A percentile compares a stretch with the other conserved stretches of the same genome.
phyloP scores from a whole-genome alignment of 1,140 invertebrate genomes.

The Cephus cinctus region DNA sequence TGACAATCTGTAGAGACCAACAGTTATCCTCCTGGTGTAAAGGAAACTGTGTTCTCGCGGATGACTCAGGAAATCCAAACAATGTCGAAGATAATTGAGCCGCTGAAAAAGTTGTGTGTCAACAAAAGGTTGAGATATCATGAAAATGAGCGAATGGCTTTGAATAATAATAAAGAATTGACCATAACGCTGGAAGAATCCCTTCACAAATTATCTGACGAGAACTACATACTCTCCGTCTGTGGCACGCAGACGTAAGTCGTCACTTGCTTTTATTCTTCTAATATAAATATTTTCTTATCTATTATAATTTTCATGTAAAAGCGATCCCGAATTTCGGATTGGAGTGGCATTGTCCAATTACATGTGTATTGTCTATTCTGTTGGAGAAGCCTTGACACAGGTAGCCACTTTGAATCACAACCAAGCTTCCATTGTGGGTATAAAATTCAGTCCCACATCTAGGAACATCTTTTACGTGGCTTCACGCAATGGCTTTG shows the following conservation, averaged over 20 bases:
- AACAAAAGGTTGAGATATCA: slow-evolving; percentile 20
- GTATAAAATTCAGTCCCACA: slow-evolving; percentile 62
- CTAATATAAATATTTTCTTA: slow-evolving; percentile 6
- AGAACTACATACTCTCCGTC: slow-evolving; percentile 41
- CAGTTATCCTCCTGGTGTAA: too few species aligned
- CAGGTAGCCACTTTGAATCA: slow-evolving; percentile 41
- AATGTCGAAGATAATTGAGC: slow-evolving; percentile 37
- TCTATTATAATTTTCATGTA: slow-evolving; percentile 3
- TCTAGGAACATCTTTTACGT: slow-evolving; percentile 65
- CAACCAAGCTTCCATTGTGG: slow-evolving; percentile 56
- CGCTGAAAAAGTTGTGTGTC: slow-evolving; percentile 26
- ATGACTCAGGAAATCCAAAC: too few species aligned
- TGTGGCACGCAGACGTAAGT: slow-evolving; percentile 39
- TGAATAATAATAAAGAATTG: slow-evolving; percentile 16
- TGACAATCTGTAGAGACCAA: too few species aligned
- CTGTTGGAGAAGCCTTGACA: slow-evolving; percentile 42
- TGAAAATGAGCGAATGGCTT: slow-evolving; percentile 15
- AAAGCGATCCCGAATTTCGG: slow-evolving; percentile 43
- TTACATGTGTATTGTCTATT: slow-evolving; percentile 47
- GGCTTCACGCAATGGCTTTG: slow-evolving; percentile 59
- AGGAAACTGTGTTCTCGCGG: too few species aligned
- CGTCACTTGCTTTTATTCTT: slow-evolving; percentile 9
- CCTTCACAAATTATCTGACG: slow-evolving; percentile 24
- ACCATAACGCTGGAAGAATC: slow-evolving; percentile 28
- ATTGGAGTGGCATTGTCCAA: slow-evolving; percentile 45